These are phyloP conservation scores for Crocodylus rhombifer DNA, from an alignment of 2,797 vertebrate species.

Conservation along the genomic window DNA sequence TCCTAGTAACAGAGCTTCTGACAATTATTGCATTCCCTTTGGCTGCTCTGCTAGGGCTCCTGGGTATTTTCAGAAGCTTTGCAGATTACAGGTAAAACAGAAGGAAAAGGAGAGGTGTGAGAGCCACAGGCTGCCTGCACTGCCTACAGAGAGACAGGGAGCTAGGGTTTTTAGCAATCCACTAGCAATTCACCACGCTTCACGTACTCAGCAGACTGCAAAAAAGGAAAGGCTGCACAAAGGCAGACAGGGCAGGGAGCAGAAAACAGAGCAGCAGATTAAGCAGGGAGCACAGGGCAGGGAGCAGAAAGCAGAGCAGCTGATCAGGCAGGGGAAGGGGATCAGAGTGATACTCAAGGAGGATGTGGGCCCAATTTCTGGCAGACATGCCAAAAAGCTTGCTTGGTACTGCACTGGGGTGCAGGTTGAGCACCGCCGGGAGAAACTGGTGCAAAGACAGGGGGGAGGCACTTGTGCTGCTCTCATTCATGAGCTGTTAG, in stretches of 20 bases:
- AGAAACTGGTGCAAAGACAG: neutral
- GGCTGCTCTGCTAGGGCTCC: neutral
- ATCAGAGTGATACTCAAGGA: too few relatives aligned
- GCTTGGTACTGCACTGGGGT: too few relatives aligned
- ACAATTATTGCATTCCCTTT: neutral
- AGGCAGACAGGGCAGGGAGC: too few relatives aligned
- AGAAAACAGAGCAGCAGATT: too few relatives aligned
- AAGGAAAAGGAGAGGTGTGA: too few relatives aligned
- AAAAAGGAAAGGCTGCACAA: too few relatives aligned
- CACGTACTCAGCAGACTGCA: neutral
- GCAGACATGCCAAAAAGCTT: too few relatives aligned
- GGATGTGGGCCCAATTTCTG: too few relatives aligned
- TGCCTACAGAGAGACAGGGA: neutral
- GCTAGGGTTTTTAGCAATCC: neutral
- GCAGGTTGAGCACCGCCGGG: too few relatives aligned
- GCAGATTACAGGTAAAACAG: neutral
- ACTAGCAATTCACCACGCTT: neutral
- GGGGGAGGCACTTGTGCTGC: neutral
- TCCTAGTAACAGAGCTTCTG: neutral
- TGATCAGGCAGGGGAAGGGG: too few relatives aligned
- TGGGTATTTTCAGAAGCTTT: neutral
- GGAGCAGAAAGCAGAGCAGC: too few relatives aligned
- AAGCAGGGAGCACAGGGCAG: too few relatives aligned
- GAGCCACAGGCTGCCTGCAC: neutral
- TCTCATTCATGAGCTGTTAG: neutral